These are phyloP conservation scores for Syngnathoides biaculeatus DNA, from an alignment of 2,113 vertebrate genomes.

Conservation along the genomic window DNA sequence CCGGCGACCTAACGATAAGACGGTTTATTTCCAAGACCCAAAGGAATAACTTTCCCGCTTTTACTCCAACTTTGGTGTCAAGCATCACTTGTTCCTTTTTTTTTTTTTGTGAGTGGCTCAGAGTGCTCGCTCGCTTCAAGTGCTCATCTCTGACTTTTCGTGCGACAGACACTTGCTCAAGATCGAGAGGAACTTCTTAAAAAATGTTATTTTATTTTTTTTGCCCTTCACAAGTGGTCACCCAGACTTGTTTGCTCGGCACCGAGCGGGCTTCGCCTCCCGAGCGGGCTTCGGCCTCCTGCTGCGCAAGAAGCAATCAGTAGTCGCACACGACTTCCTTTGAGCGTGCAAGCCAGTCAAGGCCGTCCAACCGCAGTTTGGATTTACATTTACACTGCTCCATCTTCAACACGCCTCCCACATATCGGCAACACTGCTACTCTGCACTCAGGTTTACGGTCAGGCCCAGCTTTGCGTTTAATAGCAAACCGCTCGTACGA, in stretches of 20 bases:
- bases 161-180: neutral
- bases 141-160: neutral
- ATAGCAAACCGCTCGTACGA: neutral
- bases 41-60: neutral
- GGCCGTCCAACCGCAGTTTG: neutral
- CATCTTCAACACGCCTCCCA: neutral
- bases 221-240: neutral
- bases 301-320: constrained; percentile 6
- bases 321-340: neutral
- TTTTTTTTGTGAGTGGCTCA: neutral
- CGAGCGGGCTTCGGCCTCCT: neutral
- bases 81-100: neutral
- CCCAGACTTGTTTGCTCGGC: constrained; percentile 2
- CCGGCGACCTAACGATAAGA: too few relatives aligned
- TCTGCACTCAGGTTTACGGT: neutral
- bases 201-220: too few relatives aligned
- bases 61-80: neutral
- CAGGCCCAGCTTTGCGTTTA: neutral
- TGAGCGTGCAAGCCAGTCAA: neutral
- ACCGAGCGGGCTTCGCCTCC: neutral
- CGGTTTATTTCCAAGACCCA: neutral
- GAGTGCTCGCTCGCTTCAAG: neutral
- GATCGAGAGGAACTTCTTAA: neutral
- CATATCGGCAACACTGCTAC: neutral
- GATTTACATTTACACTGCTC: neutral